Evolutionary conservation across 2,888 invertebrate species (phyloP), one percentile per base, ranked within the genome.

Genomic region (Chrysotoxum bicinctum): DNA sequence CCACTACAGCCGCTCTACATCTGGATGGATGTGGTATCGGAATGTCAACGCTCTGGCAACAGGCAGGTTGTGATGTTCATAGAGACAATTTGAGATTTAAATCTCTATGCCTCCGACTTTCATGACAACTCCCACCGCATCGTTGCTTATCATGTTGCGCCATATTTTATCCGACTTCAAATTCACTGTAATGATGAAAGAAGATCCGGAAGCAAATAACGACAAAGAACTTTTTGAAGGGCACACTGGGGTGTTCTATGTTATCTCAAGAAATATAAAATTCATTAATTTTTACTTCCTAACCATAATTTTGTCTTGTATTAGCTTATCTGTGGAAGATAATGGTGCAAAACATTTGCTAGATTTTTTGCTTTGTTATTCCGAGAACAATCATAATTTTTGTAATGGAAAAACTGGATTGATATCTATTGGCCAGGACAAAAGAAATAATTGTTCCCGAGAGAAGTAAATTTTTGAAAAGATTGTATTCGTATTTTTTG

Each of bases 31-130:
- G 73, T 50, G 68, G 83, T 68, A 62, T 69, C 26, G 19, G 43
- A 54, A 40, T 74, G 78, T 73, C 68, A 79, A 74, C 79, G 73
- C 79, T 73, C 68, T 81, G 80, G 81, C 76, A 85, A 76, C 75
- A 80, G 76, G 80, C 80, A 56, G 35, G 70, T 58, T 43, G 64
- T 26, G 69, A 23, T 40, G 50, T 40, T 56, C 35, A 19, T 70
- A 60, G 80, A 64, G 72, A 80, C 72, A 32, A 73, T 81, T 72
- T 30, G 14, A 73, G 81, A 85, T 81, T 72, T 62, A 68, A 80
- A 84, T 84, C 84, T 75, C 40, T 19, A 14, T 21, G 32, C 43
- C 35, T 23, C 35, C 66, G 70, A 58, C 75, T 56, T 68, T 32
- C 23, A 50, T 50, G 32, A 62, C 9, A 40, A 62, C 62, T 23